phyloP scores from a whole-genome alignment of 2,888 invertebrate genomes.

The Dryocosmus kuriphilus region DNA sequence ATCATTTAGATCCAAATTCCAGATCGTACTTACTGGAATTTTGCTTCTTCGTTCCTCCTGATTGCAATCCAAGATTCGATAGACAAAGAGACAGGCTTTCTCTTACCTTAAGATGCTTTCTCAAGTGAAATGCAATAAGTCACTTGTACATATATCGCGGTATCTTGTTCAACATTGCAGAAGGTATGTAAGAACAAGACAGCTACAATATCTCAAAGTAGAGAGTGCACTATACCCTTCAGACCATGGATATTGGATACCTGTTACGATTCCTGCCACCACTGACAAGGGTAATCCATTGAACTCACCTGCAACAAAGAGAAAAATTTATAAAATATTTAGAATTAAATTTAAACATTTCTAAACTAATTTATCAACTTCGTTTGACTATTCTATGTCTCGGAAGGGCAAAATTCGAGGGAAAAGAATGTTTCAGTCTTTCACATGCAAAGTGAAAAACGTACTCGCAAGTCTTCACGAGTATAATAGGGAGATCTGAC shows the following conservation, averaged over 20 bases:
- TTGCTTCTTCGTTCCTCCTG: neutral
- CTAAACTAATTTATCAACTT: conserved; percentile 10
- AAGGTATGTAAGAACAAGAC: conserved; percentile 33
- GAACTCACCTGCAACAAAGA: conserved; percentile 27
- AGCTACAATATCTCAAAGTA: conserved; percentile 32
- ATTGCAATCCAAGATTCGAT: conserved; percentile 14
- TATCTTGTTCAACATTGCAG: conserved; percentile 24
- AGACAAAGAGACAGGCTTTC: conserved; percentile 1
- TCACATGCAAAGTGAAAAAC: neutral
- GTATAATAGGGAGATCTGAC: neutral
- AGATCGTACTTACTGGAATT: neutral
- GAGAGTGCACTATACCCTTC: conserved; percentile 16
- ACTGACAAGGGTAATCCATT: conserved; percentile 24
- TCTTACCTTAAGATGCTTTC: neutral
- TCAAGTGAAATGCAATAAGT: conserved; percentile 35
- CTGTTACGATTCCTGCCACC: conserved; percentile 10
- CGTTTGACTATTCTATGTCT: neutral
- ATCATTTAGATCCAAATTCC: neutral
- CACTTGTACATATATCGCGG: conserved; percentile 17
- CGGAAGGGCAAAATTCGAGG: neutral
- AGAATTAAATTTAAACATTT: too few species aligned
- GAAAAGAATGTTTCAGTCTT: neutral
- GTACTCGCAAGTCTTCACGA: neutral
- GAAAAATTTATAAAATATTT: too few species aligned
- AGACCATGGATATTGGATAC: neutral